A percentile compares a stretch with the other conserved stretches of the same genome.
Evolutionary conservation across 2,797 vertebrate species (phyloP).

Genomic region (Bovichtus variegatus): DNA sequence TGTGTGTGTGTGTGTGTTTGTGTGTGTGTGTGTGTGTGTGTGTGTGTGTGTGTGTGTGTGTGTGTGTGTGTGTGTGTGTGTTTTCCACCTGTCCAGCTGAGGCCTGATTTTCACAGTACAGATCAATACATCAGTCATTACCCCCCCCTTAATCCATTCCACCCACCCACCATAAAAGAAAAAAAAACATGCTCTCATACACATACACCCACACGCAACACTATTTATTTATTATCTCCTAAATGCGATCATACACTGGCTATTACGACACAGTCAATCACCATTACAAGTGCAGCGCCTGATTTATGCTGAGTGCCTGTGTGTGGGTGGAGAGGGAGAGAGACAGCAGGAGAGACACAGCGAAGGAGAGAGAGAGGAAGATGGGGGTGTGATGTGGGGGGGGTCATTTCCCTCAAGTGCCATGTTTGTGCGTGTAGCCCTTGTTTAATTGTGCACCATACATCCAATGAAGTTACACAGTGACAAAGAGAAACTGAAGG

Average conservation of each 20-base stretch:
- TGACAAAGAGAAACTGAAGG: slow-evolving; percentile 10
- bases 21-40: background rate
- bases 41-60: background rate
- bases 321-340: slow-evolving; percentile 37
- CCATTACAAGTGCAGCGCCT: slow-evolving; percentile 36
- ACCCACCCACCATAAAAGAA: background rate
- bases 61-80: background rate
- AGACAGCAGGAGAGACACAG: background rate
- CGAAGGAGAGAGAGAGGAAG: background rate
- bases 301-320: slow-evolving; percentile 56
- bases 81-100: background rate
- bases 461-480: slow-evolving; percentile 42
- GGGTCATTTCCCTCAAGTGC: slow-evolving; percentile 50
- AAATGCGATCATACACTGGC: slow-evolving; percentile 39
- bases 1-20: background rate
- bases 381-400: background rate
- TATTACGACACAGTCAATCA: slow-evolving; percentile 58
- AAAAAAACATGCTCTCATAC: slow-evolving; percentile 1
- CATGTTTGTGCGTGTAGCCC: slow-evolving; percentile 40
- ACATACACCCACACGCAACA: background rate
- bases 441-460: slow-evolving; percentile 45
- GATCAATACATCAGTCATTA: slow-evolving; percentile 36
- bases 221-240: slow-evolving; percentile 47
- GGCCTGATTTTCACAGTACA: background rate
- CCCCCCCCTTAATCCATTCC: background rate